Evolutionary conservation across 2,113 vertebrate species (phyloP).

Genomic region (Epinephelus cyanopodus): DNA sequence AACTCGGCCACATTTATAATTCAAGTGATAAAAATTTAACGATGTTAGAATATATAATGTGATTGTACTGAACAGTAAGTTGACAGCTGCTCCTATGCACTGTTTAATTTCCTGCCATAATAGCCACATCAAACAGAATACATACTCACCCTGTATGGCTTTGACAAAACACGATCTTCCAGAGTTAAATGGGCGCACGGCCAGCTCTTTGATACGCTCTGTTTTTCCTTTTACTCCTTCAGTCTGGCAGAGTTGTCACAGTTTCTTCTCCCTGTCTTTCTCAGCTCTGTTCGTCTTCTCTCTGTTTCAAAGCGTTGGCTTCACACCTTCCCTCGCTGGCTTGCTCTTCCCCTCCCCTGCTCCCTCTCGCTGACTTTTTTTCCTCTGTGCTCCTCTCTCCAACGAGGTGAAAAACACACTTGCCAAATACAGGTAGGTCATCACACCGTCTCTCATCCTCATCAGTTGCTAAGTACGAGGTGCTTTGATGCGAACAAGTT

Average conservation of each 20-base stretch:
- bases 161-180: conserved; percentile 53
- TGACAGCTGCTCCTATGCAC: conserved; percentile 54
- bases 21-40: conserved; percentile 23
- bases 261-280: conserved; percentile 27
- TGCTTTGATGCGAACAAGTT: conserved; percentile 58
- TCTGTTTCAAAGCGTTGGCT: conserved; percentile 38
- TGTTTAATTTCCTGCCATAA: conserved; percentile 61
- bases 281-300: conserved; percentile 24
- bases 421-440: conserved; percentile 79
- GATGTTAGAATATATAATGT: conserved; percentile 22
- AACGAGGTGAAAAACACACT: conserved; percentile 82
- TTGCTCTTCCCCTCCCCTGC: conserved; percentile 62
- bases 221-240: conserved; percentile 34
- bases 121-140: conserved; percentile 63
- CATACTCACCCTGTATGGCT: conserved; percentile 69
- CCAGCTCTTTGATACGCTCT: conserved; percentile 39
- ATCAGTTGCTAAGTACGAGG: conserved; percentile 74
- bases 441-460: conserved; percentile 72
- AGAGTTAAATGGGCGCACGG: conserved; percentile 27
- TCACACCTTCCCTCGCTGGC: conserved; percentile 67
- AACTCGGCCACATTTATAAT: conserved; percentile 17
- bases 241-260: conserved; percentile 35
- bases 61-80: conserved; percentile 17
- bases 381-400: conserved; percentile 69
- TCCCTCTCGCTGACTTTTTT: conserved; percentile 56